A percentile compares a stretch with the other conserved stretches of the same genome.
Evolutionary conservation across 2,113 vertebrate species (phyloP).

Genomic region (Sceloporus undulatus): DNA sequence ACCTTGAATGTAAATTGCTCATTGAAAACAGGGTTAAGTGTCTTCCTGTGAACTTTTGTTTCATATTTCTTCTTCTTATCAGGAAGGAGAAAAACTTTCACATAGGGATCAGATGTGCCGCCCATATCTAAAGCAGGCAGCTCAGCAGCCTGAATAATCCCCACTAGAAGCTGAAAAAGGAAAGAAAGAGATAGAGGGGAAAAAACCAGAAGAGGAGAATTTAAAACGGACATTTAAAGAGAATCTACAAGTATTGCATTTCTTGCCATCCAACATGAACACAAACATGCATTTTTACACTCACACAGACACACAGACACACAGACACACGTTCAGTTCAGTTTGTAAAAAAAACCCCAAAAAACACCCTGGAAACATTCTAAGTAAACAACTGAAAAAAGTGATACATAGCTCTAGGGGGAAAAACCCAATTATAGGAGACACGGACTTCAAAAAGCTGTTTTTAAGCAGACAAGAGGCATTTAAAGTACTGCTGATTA

Average conservation of each 20-base stretch:
- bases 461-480: slow-evolving; percentile 74
- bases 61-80: slow-evolving; percentile 90
- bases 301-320: background rate
- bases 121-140: slow-evolving; percentile 88
- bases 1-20: slow-evolving; percentile 90
- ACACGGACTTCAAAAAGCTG: slow-evolving; percentile 70
- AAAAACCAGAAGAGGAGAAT: slow-evolving; percentile 29
- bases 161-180: slow-evolving; percentile 82
- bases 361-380: background rate
- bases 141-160: slow-evolving; percentile 88
- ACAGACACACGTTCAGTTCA: slow-evolving; percentile 23
- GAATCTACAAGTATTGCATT: background rate
- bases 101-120: slow-evolving; percentile 86
- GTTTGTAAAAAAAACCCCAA: slow-evolving; percentile 29
- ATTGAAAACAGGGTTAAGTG: slow-evolving; percentile 87
- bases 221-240: slow-evolving; percentile 28
- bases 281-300: slow-evolving; percentile 46
- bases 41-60: slow-evolving; percentile 88
- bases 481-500: slow-evolving; percentile 83
- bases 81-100: slow-evolving; percentile 85
- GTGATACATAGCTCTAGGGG: slow-evolving; percentile 60
- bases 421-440: slow-evolving; percentile 73
- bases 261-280: slow-evolving; percentile 2
- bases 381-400: slow-evolving; percentile 53
- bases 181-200: slow-evolving; percentile 32